phyloP scores from a whole-genome alignment of 2,113 vertebrate genomes.

The Mesitornis unicolor region DNA sequence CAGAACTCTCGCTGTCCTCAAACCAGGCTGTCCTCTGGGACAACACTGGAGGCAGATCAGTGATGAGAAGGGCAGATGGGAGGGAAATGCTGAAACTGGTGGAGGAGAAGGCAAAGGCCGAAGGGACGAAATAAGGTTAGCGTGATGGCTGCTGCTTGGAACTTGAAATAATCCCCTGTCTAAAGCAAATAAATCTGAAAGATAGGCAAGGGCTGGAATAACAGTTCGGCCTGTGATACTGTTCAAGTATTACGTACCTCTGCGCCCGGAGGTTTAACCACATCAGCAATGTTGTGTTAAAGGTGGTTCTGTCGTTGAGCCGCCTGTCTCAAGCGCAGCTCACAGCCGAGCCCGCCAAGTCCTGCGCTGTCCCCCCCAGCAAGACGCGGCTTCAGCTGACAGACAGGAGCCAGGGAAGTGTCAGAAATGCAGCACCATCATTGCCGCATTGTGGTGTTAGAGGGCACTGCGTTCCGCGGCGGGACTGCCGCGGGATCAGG shows the following conservation, averaged over 20 bases:
- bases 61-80: neutral
- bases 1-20: neutral
- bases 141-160: neutral
- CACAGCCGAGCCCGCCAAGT: fast-evolving
- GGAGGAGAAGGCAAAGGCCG: neutral
- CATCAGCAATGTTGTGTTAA: fast-evolving
- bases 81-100: neutral
- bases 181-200: neutral
- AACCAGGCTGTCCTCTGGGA: neutral
- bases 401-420: neutral
- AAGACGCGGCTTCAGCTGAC: neutral
- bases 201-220: neutral
- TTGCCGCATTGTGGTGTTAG: neutral
- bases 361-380: neutral
- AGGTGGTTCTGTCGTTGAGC: neutral
- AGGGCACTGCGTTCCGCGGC: neutral
- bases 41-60: neutral
- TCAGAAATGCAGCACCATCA: fast-evolving
- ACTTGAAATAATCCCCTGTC: neutral
- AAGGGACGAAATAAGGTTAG: neutral
- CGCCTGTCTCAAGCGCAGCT: neutral
- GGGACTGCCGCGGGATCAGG: neutral
- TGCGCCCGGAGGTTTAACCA: neutral
- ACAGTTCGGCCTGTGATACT: fast-evolving
- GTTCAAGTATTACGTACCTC: fast-evolving